Base-by-base conservation (phyloP, 2,888 invertebrate species). In the Ashinkailepas kermadecensis region DNA sequence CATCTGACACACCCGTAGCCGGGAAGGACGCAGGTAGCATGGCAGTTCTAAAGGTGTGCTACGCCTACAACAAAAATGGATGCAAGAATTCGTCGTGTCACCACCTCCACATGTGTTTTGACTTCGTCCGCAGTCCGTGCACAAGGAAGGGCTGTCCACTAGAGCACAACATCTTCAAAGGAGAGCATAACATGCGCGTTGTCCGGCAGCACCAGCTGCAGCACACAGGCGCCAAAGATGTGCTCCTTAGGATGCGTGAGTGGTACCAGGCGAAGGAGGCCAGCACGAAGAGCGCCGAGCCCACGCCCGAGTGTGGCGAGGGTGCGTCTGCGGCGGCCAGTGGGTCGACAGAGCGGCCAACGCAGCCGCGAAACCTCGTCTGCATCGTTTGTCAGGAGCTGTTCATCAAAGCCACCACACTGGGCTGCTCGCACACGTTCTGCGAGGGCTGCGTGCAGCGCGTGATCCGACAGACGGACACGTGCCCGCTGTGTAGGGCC, bases 361-460 rank as follows among this genome's bases (percentile, higher is more conserved):
- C 8, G 11, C 56, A 54, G 10, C 74, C 74, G 56, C 12, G 13
- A 54, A 74, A 56, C 74, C 74, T 74, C 10, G 54, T 54, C 74
- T 74, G 74, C 56, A 0, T 21, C 21, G 21, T 74, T 18, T 74
- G 74, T 21, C 13, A 23, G 23, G 74, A 74, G 74, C 74, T 23
- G 56, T 74, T 74, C 74, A n/a, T 74, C 13, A 54, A 54, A 12
- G 74, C 74, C 74, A 74, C 74, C 74, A 74, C 74, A 21, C 74
- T 74, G 9, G 74, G 74, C 54, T 74, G 74, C 11, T 54, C 74
- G 18, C 74, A 74, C 74, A 74, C 74, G 56, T 74, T 74, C 74
- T 74, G 74, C 56, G 74, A 74, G 74, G 18, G 10, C 9, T 74
- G 74, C 74, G 74, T 74, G 56, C 54, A 21, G 56, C 56, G 21